phyloP scores from a whole-genome alignment of 2,888 invertebrate species.

The Yponomeuta malinellus region DNA sequence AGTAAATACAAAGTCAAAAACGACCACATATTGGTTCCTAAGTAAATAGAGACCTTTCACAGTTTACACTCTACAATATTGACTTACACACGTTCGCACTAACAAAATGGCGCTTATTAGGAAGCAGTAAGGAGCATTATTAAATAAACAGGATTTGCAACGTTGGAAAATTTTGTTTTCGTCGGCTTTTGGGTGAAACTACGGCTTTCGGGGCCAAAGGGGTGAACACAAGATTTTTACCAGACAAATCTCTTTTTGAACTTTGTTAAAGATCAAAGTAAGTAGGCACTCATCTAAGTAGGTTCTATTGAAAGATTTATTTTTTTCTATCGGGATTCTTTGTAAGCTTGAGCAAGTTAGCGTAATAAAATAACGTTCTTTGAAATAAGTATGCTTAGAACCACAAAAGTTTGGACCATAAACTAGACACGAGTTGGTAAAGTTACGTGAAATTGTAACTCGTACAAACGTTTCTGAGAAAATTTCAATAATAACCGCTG shows the following conservation, averaged over 20 bases:
- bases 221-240: not conserved
- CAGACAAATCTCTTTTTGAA: not conserved
- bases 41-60: slow-evolving; percentile 6
- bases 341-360: not conserved
- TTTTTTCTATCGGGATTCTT: not conserved
- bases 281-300: not conserved
- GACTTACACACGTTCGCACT: not conserved
- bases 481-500: too few relatives aligned
- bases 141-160: not conserved
- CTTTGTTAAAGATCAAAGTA: not conserved
- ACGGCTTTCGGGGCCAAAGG: not conserved
- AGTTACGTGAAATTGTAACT: not conserved
- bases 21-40: slow-evolving; percentile 7
- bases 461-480: not conserved
- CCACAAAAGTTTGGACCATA: not conserved
- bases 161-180: not conserved
- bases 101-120: slow-evolving; percentile 5
- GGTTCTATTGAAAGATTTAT: not conserved
- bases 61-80: slow-evolving; percentile 4
- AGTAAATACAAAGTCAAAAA: not conserved
- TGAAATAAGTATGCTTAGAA: not conserved
- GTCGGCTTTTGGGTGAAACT: not conserved
- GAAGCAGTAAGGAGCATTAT: not conserved
- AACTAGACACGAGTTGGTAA: not conserved
- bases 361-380: not conserved